These are phyloP conservation scores for Labrus mixtus DNA, from an alignment of 2,113 vertebrate species.

Conservation along the genomic window DNA sequence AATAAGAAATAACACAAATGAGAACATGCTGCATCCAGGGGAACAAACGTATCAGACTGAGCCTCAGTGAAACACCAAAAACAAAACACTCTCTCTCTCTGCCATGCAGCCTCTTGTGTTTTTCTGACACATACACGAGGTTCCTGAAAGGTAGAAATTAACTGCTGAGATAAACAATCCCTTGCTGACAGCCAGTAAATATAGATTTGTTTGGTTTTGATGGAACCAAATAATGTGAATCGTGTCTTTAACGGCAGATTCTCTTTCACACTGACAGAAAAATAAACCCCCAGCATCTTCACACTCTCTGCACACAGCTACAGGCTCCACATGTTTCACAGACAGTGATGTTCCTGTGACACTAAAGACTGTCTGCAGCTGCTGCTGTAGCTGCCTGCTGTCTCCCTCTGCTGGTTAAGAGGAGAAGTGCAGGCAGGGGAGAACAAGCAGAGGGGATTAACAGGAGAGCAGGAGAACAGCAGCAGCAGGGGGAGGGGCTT, in stretches of 20 bases:
- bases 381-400: conserved; percentile 32
- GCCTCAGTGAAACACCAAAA: not conserved
- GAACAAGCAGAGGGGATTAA: not conserved
- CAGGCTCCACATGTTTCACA: not conserved
- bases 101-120: not conserved
- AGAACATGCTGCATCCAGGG: not conserved
- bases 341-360: conserved; percentile 1
- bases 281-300: not conserved
- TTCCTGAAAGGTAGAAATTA: conserved; percentile 8
- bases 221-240: not conserved
- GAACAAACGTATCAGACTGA: not conserved
- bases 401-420: conserved; percentile 75
- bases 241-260: not conserved
- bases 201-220: not conserved
- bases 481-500: not conserved
- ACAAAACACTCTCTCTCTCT: not conserved
- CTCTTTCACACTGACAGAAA: not conserved
- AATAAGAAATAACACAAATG: not conserved
- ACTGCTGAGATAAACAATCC: conserved; percentile 24
- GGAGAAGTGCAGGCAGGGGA: conserved; percentile 50
- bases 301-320: not conserved
- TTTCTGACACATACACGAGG: not conserved
- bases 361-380: not conserved
- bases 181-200: not conserved
- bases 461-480: not conserved